Conservation (phyloP, 1,140 invertebrate genomes). For the Drusus annulatus region DNA sequence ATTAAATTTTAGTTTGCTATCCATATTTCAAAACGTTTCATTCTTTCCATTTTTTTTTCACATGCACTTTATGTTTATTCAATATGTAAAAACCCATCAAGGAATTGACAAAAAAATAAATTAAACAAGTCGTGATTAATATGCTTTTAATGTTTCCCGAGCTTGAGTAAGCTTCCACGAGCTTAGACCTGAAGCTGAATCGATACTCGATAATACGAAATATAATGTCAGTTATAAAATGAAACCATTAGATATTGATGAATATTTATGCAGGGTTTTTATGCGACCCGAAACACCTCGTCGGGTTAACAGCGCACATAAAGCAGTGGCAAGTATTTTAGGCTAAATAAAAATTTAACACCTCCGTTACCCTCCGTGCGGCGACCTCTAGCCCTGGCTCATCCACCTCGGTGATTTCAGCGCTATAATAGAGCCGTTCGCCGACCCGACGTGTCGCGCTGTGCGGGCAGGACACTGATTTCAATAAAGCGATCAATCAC, state of each 20-base stretch:
- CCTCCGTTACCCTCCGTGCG: no score
- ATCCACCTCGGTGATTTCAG: not conserved
- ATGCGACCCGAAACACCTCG: not conserved
- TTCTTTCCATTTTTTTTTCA: no score
- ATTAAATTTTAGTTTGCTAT: no score
- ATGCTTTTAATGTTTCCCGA: no score
- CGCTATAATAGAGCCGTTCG: not conserved
- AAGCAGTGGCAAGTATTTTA: slow-evolving; percentile 1
- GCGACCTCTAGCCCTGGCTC: not conserved
- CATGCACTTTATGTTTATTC: no score
- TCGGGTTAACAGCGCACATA: not conserved
- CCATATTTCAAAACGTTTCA: no score
- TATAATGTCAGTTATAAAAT: not conserved
- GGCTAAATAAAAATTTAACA: slow-evolving; percentile 28
- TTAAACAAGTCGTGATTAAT: no score
- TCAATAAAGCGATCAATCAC: slow-evolving; percentile 31
- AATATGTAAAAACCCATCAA: no score
- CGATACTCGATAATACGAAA: no score
- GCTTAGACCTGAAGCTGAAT: no score
- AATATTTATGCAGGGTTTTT: slow-evolving; percentile 23
- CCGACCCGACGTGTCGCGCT: not conserved
- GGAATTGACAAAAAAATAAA: no score
- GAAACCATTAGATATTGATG: slow-evolving; percentile 22
- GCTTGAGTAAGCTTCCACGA: no score
- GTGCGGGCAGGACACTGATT: not conserved